A percentile compares a stretch with the other conserved stretches of the same genome.
These are phyloP conservation scores for Cairina moschata DNA, from an alignment of 2,113 vertebrate species.

Conservation along the genomic window DNA sequence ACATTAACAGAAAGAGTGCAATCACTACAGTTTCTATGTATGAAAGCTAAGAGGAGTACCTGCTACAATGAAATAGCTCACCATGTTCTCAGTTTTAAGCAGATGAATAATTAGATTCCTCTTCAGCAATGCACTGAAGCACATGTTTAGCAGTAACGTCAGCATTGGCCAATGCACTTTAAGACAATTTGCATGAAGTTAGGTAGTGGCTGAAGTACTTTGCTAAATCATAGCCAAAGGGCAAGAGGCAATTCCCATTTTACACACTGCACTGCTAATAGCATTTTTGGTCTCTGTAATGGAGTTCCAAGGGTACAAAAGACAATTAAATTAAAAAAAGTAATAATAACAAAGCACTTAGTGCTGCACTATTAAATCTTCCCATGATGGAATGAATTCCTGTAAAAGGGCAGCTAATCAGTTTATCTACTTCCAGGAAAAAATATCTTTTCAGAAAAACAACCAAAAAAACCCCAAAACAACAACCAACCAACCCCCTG, in stretches of 20 bases:
- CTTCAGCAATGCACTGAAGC: background rate
- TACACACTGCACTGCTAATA: slow-evolving; percentile 29
- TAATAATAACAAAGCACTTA: background rate
- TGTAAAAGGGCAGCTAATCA: slow-evolving; percentile 26
- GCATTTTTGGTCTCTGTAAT: slow-evolving; percentile 52
- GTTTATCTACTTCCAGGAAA: slow-evolving; percentile 21
- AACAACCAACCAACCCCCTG: background rate
- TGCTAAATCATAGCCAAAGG: background rate
- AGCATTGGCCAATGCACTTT: background rate
- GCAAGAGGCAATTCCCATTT: slow-evolving; percentile 35
- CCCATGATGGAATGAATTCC: slow-evolving; percentile 38
- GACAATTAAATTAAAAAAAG: slow-evolving; percentile 15
- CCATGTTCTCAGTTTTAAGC: background rate
- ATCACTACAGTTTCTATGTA: background rate
- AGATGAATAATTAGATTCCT: slow-evolving; percentile 1
- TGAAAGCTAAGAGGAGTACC: background rate
- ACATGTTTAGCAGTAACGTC: background rate
- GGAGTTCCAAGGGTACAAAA: slow-evolving; percentile 25
- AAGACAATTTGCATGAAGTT: background rate
- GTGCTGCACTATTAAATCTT: background rate
- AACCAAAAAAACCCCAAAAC: background rate
- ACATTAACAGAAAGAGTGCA: background rate
- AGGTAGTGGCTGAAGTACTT: slow-evolving; percentile 26
- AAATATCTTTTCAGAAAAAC: background rate
- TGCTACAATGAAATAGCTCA: background rate